phyloP scores from a whole-genome alignment of 2,113 vertebrate species.

The Bambusicola thoracicus region DNA sequence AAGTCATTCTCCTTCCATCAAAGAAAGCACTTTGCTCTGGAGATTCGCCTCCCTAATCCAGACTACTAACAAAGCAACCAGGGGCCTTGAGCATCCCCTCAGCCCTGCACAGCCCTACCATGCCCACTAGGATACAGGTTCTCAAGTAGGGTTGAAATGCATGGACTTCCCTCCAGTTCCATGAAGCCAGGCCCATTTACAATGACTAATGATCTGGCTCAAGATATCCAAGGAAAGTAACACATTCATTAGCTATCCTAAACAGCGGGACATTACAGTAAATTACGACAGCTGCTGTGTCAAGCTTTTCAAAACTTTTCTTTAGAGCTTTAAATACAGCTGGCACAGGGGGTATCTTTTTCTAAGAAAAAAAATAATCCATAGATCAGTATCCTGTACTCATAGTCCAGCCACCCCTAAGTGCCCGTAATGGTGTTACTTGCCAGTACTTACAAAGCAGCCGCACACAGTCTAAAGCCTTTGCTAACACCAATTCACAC shows the following conservation, averaged over 20 bases:
- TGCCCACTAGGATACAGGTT: background rate
- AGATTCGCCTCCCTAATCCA: background rate
- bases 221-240: background rate
- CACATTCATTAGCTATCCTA: background rate
- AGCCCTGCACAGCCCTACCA: background rate
- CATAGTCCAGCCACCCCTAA: background rate
- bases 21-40: background rate
- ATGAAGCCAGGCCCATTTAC: background rate
- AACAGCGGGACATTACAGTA: conserved; percentile 12
- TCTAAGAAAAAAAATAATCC: background rate
- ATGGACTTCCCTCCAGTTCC: background rate
- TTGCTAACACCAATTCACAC: background rate
- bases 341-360: background rate
- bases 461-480: background rate
- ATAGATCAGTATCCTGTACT: background rate
- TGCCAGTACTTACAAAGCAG: background rate
- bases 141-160: background rate
- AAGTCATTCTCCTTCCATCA: background rate
- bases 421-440: background rate
- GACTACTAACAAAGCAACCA: background rate
- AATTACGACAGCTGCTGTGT: background rate
- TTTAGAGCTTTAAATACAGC: background rate
- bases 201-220: background rate
- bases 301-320: background rate
- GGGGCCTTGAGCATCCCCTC: background rate